Base-by-base conservation (phyloP, 2,113 vertebrate species). In the Crotophaga sulcirostris region DNA sequence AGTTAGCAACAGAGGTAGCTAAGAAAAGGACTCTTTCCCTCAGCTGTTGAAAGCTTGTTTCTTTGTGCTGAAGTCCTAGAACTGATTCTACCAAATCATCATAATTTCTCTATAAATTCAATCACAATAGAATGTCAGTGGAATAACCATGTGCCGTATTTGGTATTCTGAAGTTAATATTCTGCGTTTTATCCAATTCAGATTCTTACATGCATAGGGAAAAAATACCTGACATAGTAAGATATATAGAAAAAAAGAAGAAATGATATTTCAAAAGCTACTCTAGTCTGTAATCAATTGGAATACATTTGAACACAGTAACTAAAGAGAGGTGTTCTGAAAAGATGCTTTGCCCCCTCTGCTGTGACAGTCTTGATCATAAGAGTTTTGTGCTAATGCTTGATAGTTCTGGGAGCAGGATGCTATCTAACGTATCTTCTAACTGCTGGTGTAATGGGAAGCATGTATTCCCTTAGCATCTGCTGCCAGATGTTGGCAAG, bases 401-500 rank as follows among this genome's bases (percentile, higher is more conserved):
- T 40, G 56, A 29, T 40, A 15, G 33, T 18, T 64, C 6, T 82
- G 81, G 52, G 90, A 84, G 78, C 33, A 70, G 56, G 69, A 33
- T 87, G 60, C 42, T 59, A 8, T 36, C 81, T 72, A 7, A 33
- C 10, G 36, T 8, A 24, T 45, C 36, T 54, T 69, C 67, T 62
- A 19, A 49, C 75, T 84, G 75, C 67, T 58, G 67, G 2, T 20
- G 49, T 68, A 56, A 60, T 44, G 79, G 75, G 76, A 49, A 94
- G 45, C 76, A 18, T 62, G 75, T 85, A 85, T 83, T 92, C 72
- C 82, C 51, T 42, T 3, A 44, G 49, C 70, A 90, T 64, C 83
- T 82, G 88, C 87, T 87, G 91, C 84, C 81, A 91, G 87, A 58
- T 94, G 84, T 67, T 91, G 89, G 93, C 91, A 60, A 64, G 81